A percentile compares a stretch with the other conserved stretches of the same genome.
Evolutionary conservation across 2,888 invertebrate genomes (phyloP).

Genomic region (Ophion ventricosus): DNA sequence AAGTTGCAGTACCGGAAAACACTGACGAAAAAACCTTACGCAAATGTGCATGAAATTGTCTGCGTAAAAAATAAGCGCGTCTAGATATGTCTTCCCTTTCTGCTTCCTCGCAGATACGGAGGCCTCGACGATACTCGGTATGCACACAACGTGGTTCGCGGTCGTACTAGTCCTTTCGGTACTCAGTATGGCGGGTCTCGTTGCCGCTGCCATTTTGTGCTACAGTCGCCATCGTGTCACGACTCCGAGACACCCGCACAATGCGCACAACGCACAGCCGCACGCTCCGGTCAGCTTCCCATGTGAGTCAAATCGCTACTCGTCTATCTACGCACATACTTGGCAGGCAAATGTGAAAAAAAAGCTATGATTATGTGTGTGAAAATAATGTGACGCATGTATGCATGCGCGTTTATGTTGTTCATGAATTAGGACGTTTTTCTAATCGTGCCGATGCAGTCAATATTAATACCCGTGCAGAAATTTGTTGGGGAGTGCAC

Average conservation of each 20-base stretch:
- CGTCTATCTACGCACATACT: slow-evolving; percentile 35
- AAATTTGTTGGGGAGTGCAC: no score
- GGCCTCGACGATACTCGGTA: slow-evolving; percentile 87
- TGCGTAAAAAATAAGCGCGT: not conserved
- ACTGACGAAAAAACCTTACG: not conserved
- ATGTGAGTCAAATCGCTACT: slow-evolving; percentile 77
- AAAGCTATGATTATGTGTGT: not conserved
- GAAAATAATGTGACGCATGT: not conserved
- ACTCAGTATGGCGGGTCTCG: slow-evolving; percentile 88
- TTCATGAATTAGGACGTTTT: slow-evolving; percentile 3
- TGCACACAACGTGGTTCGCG: slow-evolving; percentile 91
- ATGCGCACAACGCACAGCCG: slow-evolving; percentile 80
- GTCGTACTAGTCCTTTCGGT: slow-evolving; percentile 89
- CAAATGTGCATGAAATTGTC: not conserved
- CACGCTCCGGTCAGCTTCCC: slow-evolving; percentile 82
- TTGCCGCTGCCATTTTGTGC: slow-evolving; percentile 90
- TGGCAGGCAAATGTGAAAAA: not conserved
- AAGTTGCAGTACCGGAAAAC: not conserved
- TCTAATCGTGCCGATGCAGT: not conserved
- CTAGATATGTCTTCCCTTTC: not conserved
- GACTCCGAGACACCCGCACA: slow-evolving; percentile 80
- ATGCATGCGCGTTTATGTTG: not conserved
- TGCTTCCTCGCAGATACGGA: slow-evolving; percentile 85
- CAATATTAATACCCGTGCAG: not conserved
- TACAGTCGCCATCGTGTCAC: slow-evolving; percentile 88